Evolutionary conservation across 2,888 invertebrate genomes (phyloP).

Genomic region (Parthenolecanium corni): DNA sequence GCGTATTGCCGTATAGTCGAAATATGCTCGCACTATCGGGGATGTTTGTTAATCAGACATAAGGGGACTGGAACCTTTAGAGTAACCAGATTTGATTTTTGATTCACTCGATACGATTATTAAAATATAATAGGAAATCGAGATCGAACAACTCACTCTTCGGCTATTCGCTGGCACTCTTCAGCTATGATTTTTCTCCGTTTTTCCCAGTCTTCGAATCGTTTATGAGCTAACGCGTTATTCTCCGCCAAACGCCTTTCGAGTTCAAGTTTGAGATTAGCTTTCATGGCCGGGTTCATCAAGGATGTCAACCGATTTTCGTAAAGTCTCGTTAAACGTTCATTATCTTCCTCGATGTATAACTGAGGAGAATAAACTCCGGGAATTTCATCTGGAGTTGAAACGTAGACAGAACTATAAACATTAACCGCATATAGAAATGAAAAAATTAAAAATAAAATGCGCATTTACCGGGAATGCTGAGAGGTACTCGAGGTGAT

Average conservation of each 20-base stretch:
- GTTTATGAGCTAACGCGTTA: constrained; percentile 6
- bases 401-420: background rate
- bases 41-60: too few relatives aligned
- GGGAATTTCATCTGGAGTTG: background rate
- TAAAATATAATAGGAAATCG: too few relatives aligned
- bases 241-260: constrained; percentile 14
- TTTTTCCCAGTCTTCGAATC: constrained; percentile 17
- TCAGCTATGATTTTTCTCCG: constrained; percentile 4
- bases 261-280: constrained; percentile 8
- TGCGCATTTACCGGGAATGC: background rate
- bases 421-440: background rate
- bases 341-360: constrained; percentile 12
- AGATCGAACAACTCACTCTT: constrained; percentile 1
- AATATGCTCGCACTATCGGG: too few relatives aligned
- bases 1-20: too few relatives aligned
- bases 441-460: background rate
- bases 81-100: too few relatives aligned
- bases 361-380: constrained; percentile 6
- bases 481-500: background rate
- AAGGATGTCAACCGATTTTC: constrained; percentile 4
- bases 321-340: constrained; percentile 7
- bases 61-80: too few relatives aligned
- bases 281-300: constrained; percentile 7
- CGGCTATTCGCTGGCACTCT: constrained; percentile 9
- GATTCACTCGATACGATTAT: too few relatives aligned